Evolutionary conservation across 2,888 invertebrate genomes (phyloP).

Genomic region (Chloroclysta siterata): DNA sequence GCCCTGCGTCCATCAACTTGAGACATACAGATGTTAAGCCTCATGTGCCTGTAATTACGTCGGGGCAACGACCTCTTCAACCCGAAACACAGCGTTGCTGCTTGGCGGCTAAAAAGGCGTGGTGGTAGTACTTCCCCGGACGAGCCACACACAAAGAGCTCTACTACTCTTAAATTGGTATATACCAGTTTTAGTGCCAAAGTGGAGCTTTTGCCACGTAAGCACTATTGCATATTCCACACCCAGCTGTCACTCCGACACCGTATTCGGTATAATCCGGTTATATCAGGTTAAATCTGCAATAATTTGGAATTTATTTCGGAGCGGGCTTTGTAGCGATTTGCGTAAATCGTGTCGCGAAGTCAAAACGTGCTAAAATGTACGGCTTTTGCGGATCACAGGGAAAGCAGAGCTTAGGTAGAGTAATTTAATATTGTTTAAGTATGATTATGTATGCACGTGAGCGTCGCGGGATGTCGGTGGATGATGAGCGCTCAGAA

Average conservation of each 20-base stretch:
- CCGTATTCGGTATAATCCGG: constrained; percentile 48
- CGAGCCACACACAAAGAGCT: no score
- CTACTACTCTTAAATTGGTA: no score
- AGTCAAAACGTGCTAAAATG: constrained; percentile 12
- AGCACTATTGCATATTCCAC: not conserved
- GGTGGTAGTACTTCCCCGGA: no score
- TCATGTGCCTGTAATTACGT: no score
- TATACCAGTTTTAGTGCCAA: no score
- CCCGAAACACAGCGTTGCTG: no score
- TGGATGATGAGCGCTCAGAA: no score
- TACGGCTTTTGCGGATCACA: constrained; percentile 1
- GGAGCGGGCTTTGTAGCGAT: constrained; percentile 33
- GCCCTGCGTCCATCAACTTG: no score
- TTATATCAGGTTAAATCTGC: constrained; percentile 47
- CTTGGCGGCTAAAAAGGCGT: no score
- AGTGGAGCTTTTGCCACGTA: not conserved
- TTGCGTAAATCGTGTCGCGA: constrained; percentile 15
- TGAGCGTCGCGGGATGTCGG: no score
- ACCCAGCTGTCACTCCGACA: constrained; percentile 34
- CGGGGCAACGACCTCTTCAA: no score
- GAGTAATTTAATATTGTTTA: not conserved
- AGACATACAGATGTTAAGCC: no score
- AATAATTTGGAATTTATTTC: constrained; percentile 50
- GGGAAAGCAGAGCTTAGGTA: not conserved
- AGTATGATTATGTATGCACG: not conserved